A percentile compares a stretch with the other conserved stretches of the same genome.
These are phyloP conservation scores for Pectinophora gossypiella DNA, from an alignment of 1,140 invertebrate species.

Conservation along the genomic window DNA sequence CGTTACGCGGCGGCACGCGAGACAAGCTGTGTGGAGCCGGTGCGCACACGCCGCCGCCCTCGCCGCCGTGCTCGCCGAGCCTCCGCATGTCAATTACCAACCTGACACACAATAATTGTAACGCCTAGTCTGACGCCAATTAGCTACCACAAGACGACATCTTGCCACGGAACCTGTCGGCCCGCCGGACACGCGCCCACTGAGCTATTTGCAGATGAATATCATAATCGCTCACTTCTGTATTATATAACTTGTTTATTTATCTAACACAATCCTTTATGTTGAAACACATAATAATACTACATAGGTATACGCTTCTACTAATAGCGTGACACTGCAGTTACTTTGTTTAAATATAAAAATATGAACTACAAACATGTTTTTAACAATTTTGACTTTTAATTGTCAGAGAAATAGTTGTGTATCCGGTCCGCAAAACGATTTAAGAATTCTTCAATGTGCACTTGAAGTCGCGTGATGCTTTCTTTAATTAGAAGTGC, in stretches of 20 bases:
- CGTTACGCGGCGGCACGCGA: slow-evolving; percentile 54
- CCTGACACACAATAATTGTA: slow-evolving; percentile 48
- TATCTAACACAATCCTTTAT: not conserved
- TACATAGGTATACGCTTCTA: not conserved
- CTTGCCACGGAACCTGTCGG: slow-evolving; percentile 38
- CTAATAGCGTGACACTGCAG: not conserved
- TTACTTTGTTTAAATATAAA: not conserved
- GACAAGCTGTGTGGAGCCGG: slow-evolving; percentile 1
- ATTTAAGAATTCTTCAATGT: not conserved
- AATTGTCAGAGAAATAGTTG: not conserved
- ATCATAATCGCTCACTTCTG: slow-evolving; percentile 31
- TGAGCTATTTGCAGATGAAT: slow-evolving; percentile 31
- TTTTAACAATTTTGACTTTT: not conserved
- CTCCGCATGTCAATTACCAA: slow-evolving; percentile 30
- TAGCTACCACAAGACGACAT: slow-evolving; percentile 38
- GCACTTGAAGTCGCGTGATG: not conserved
- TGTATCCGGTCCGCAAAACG: not conserved
- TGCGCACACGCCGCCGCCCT: slow-evolving; percentile 11
- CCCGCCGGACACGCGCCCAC: slow-evolving; percentile 33
- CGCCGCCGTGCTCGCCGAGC: not conserved
- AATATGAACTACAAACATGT: not conserved
- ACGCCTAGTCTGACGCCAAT: slow-evolving; percentile 44
- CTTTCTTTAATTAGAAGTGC: not conserved
- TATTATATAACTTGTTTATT: too few species aligned
- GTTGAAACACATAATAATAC: not conserved